phyloP scores from a whole-genome alignment of 1,140 invertebrate genomes.

The Acromyrmex echinatior region DNA sequence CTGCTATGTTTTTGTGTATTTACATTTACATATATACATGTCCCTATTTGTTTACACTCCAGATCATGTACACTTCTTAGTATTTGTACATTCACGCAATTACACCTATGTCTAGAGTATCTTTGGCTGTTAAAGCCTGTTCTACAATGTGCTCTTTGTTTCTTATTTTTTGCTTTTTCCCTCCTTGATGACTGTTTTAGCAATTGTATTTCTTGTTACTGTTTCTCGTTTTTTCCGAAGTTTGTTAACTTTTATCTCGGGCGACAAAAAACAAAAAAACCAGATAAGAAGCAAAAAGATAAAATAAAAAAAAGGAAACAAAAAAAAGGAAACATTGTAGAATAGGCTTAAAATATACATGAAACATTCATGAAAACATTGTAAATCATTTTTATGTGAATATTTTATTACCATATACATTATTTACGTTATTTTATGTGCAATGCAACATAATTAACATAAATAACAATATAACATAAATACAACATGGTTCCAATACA shows the following conservation, averaged over 20 bases:
- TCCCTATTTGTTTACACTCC: slow-evolving; percentile 11
- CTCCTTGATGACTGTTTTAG: no score
- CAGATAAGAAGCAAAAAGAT: no score
- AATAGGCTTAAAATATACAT: no score
- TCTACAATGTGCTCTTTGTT: no score
- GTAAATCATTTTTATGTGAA: slow-evolving; percentile 2
- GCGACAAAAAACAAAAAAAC: no score
- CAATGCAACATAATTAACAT: neutral
- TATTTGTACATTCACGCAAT: slow-evolving; percentile 21
- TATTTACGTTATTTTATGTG: neutral
- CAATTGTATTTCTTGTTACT: no score
- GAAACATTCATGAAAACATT: neutral
- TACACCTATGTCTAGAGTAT: slow-evolving; percentile 32
- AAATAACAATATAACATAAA: neutral
- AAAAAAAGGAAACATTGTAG: no score
- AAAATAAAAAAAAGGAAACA: no score
- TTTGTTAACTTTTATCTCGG: no score
- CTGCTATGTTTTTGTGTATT: slow-evolving; percentile 28
- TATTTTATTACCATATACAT: neutral
- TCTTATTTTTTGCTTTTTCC: no score
- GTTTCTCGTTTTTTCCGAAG: no score
- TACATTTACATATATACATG: slow-evolving; percentile 11
- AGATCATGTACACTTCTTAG: slow-evolving; percentile 3
- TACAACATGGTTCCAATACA: neutral
- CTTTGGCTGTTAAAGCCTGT: neutral